These are phyloP conservation scores for Delichon dasypus DNA, from an alignment of 2,797 vertebrate species.

Conservation along the genomic window DNA sequence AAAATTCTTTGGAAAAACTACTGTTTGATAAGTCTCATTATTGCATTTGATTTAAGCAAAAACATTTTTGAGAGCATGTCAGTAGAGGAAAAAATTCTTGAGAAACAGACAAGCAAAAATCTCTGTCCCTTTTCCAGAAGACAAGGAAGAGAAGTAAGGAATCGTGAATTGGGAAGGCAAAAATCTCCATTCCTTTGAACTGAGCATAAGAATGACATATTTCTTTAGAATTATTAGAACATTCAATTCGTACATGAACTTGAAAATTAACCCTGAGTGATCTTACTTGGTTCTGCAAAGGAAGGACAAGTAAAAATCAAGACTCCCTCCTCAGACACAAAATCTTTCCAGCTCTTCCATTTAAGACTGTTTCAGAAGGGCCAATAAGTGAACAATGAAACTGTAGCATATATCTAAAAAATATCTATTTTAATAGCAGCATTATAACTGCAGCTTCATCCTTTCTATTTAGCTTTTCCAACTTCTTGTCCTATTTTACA, in stretches of 20 bases:
- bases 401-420: neutral
- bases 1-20: neutral
- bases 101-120: neutral
- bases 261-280: neutral
- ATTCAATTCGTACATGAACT: neutral
- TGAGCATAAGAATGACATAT: neutral
- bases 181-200: neutral
- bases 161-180: neutral
- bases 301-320: neutral
- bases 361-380: neutral
- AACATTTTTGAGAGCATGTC: fast-evolving
- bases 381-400: neutral
- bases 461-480: neutral
- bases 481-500: neutral
- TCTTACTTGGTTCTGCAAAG: neutral
- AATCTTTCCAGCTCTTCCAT: neutral
- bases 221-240: neutral
- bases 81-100: neutral
- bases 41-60: neutral
- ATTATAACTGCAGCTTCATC: neutral
- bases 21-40: neutral
- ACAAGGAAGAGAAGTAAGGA: neutral
- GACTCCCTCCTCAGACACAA: neutral
- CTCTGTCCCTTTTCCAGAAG: neutral
- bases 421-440: neutral